phyloP scores from a whole-genome alignment of 2,113 vertebrate genomes.

The Lates calcarifer region DNA sequence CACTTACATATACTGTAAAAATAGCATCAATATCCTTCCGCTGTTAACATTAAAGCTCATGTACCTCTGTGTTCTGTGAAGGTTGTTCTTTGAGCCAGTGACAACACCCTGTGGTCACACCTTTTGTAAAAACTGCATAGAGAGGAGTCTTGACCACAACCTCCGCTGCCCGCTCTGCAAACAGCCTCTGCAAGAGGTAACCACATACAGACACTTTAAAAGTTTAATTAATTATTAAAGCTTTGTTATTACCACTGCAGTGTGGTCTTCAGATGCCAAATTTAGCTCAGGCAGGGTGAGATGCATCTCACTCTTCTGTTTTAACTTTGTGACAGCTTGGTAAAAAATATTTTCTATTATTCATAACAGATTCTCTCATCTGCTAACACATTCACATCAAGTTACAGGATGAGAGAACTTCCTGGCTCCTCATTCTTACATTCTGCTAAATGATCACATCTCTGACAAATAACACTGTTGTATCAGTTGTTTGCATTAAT shows the following conservation, averaged over 20 bases:
- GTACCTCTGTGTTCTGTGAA: conserved; percentile 51
- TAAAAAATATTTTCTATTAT: background rate
- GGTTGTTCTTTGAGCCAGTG: conserved; percentile 91
- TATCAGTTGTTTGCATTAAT: background rate
- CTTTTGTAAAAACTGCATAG: conserved; percentile 93
- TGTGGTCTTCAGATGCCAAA: background rate
- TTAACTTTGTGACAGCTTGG: background rate
- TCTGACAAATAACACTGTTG: too few species aligned
- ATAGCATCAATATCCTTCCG: background rate
- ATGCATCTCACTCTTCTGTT: background rate
- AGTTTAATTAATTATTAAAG: background rate
- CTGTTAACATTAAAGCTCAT: background rate
- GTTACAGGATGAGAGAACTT: background rate
- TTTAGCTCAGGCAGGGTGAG: background rate
- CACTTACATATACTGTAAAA: background rate
- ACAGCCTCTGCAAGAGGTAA: conserved; percentile 91
- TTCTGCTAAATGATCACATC: background rate
- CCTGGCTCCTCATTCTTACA: background rate
- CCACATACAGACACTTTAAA: background rate
- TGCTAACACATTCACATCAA: background rate
- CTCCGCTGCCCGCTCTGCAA: conserved; percentile 94
- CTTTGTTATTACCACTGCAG: background rate
- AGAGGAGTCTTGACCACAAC: conserved; percentile 92
- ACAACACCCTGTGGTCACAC: conserved; percentile 94
- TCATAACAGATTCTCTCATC: background rate